phyloP scores from a whole-genome alignment of 30 jellyfish, hydroid and myxozoan species.

The Rhopilema esculentum region DNA sequence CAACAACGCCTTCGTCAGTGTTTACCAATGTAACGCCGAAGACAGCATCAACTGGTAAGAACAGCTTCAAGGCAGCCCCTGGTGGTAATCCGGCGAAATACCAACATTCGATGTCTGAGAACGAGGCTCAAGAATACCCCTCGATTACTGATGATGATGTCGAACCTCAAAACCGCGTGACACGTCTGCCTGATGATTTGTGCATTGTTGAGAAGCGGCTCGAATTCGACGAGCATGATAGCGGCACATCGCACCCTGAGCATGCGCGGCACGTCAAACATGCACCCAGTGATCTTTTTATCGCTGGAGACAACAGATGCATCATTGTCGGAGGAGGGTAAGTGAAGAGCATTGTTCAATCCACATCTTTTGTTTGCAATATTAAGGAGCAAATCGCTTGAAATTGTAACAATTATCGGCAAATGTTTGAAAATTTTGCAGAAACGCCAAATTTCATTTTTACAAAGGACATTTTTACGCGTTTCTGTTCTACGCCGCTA shows the following conservation, averaged over 20 bases:
- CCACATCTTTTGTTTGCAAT: neutral
- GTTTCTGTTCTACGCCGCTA: no score
- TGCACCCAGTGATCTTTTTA: conserved; percentile 66
- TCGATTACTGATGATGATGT: conserved; percentile 35
- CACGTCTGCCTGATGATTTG: conserved; percentile 53
- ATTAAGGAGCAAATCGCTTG: no score
- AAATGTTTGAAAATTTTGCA: no score
- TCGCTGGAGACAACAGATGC: conserved; percentile 80
- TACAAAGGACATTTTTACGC: no score
- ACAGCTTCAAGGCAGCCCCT: neutral
- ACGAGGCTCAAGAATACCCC: conserved; percentile 52
- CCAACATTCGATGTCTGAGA: conserved; percentile 48
- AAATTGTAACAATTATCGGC: no score
- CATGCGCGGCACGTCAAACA: conserved; percentile 24
- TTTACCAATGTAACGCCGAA: conserved; percentile 12
- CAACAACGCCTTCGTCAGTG: conserved; percentile 34
- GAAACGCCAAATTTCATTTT: no score
- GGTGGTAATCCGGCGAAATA: neutral
- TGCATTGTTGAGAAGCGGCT: conserved; percentile 60
- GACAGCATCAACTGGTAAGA: conserved; percentile 1
- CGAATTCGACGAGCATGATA: conserved; percentile 31
- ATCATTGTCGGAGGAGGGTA: conserved; percentile 97
- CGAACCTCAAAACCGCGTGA: conserved; percentile 30
- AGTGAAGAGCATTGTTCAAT: neutral
- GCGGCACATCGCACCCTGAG: neutral